Base-by-base conservation (phyloP, 2,888 invertebrate species). In the Agelastica alni region DNA sequence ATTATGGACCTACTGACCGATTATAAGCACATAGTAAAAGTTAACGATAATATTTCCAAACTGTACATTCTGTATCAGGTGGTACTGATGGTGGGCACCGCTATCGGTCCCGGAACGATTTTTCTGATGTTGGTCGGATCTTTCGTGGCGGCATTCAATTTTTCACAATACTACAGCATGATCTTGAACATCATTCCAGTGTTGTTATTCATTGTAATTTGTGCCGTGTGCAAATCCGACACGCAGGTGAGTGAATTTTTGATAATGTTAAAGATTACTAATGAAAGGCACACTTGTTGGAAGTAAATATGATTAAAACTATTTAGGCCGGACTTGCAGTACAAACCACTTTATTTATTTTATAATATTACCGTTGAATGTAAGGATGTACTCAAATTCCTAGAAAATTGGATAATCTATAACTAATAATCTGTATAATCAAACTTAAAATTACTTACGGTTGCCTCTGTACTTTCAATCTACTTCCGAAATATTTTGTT, bases 1-100 rank as follows among this genome's bases (percentile, higher is more conserved):
- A 94, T 96, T 65, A 80, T 95, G 62, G 96, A 97, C 76, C 80
- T 97, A 53, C 79, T 95, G 0, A 80, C 81, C 6, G 89, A 92
- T 71, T 87, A 89, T 59, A 86, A 88, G 64, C 81, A 84, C 56
- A 93, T 93, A 1, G 86, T 94, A 13, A 80, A 83, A 70, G 82
- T 88, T 44, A 97, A 97, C 71, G 91, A 94, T 67, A 92, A 92
- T 69, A 94, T 97, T 67, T 95, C 95, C 0, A 83, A 83, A 67
- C 77, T 86, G 0, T 93, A 93, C 68, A 87, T 93, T 55, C 67
- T 77, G 13, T 93, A 93, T 73, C 71, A 87, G 74, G 79, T 80
- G 59, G 74, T 86, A 73, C 73, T 90, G 70, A 82, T 88, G 83
- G 77, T 87, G 36, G 89, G 91, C 28, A 89, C 92, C 3, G 79